Conservation (phyloP, 2,888 invertebrate species). For the Vesta saturnalis region DNA sequence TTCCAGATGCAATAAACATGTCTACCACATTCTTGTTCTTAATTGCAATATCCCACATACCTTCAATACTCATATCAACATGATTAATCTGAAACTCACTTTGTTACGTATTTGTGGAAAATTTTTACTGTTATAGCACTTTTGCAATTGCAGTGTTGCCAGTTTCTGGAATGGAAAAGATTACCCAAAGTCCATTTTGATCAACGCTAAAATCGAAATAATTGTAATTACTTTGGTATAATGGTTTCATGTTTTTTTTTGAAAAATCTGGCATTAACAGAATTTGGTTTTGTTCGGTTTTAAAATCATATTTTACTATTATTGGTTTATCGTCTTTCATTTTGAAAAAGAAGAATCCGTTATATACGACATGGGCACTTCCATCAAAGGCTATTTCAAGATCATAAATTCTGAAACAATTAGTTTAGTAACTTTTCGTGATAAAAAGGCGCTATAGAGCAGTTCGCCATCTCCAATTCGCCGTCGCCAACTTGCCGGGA, state of each 20-base stretch:
- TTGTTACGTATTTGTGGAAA: no score
- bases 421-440: background rate
- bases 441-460: no score
- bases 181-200: conserved; percentile 96
- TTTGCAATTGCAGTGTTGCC: conserved; percentile 90
- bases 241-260: conserved; percentile 65
- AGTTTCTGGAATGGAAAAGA: conserved; percentile 81
- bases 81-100: conserved; percentile 68
- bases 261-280: conserved; percentile 64
- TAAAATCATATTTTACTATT: conserved; percentile 73
- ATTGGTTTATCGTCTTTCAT: conserved; percentile 69
- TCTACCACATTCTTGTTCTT: background rate
- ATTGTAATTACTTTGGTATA: conserved; percentile 83
- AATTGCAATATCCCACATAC: background rate
- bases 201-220: conserved; percentile 95
- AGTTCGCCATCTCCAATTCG: no score
- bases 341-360: conserved; percentile 94
- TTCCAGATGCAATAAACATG: conserved; percentile 18
- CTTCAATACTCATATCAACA: conserved; percentile 66
- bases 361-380: conserved; percentile 94
- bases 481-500: no score
- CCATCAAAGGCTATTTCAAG: conserved; percentile 71
- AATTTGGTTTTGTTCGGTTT: conserved; percentile 57
- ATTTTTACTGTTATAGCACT: conserved; percentile 61
- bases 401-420: conserved; percentile 51